Base-by-base conservation (phyloP, 2,797 vertebrate genomes). In the Oreochromis mossambicus region DNA sequence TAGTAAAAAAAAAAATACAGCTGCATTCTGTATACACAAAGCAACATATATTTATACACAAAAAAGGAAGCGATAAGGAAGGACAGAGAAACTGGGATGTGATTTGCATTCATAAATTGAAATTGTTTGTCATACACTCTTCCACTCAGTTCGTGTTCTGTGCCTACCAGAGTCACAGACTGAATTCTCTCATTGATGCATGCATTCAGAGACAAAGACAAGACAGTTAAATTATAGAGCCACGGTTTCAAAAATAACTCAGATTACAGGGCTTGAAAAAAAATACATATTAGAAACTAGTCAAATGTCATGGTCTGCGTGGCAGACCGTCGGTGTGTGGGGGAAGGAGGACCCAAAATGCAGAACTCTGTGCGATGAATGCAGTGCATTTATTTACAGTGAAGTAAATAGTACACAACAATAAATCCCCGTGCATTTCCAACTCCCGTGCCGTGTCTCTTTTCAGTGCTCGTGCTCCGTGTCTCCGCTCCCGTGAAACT, bases 101-200 rank as follows among this genome's bases (percentile, higher is more conserved):
- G 83, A 88, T 89, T 91, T 87, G 83, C 84, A 89, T 88, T 85
- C 29, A 52, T 58, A 87, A 85, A 87, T 77, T 80, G 54, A 87
- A 91, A 87, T 58, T 70, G 80, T 82, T 85, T 80, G 83, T 83
- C 83, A 86, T 81, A 80, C 77, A 34, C 80, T 82, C 14, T 36
- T 83, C 79, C 75, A 43, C 77, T 83, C 7, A 5, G 77, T 79
- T 56, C 55, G 48, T 54, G 46, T 73, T 48, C 13, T 32, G 10
- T 48, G 50, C 15, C 29, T 15, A 17, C 41, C 32, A 75, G 63
- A 81, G n/a, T 19, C 41, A 54, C 52, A n/a, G 19, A 58, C 14
- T 34, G 24, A 43, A 73, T 58, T 43, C 50, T 68, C 66, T 24
- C 29, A 78, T 76, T 26, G 21, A 29, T 70, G 66, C 41, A 73